Conservation (phyloP, 2,113 vertebrate genomes). For the Cepphus grylle region DNA sequence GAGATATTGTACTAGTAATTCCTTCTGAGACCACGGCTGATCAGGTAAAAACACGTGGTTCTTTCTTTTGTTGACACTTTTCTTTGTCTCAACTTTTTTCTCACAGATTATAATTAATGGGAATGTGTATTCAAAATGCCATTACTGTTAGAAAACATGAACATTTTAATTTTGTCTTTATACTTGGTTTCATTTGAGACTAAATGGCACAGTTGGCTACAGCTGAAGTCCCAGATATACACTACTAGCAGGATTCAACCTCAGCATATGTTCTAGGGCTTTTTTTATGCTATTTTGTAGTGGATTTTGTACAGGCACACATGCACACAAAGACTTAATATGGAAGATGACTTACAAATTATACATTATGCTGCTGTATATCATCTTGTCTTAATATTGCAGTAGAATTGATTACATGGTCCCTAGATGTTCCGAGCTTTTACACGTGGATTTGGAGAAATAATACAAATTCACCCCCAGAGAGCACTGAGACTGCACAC, state of each 20-base stretch:
- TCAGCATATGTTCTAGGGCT: neutral
- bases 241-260: neutral
- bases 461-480: neutral
- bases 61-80: neutral
- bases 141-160: neutral
- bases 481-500: neutral
- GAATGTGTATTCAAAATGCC: neutral
- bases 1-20: slow-evolving; percentile 89
- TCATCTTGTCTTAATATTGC: neutral
- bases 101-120: neutral
- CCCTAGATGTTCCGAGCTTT: neutral
- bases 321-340: neutral
- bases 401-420: neutral
- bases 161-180: neutral
- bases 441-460: neutral
- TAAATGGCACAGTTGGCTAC: neutral
- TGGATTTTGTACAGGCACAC: neutral
- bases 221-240: neutral
- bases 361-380: neutral
- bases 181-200: neutral
- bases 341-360: neutral
- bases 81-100: neutral
- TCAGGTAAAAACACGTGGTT: slow-evolving; percentile 77
- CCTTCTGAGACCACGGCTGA: slow-evolving; percentile 86
- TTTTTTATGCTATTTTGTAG: neutral